phyloP scores from a whole-genome alignment of 1,140 invertebrate species.

The Periplaneta americana region DNA sequence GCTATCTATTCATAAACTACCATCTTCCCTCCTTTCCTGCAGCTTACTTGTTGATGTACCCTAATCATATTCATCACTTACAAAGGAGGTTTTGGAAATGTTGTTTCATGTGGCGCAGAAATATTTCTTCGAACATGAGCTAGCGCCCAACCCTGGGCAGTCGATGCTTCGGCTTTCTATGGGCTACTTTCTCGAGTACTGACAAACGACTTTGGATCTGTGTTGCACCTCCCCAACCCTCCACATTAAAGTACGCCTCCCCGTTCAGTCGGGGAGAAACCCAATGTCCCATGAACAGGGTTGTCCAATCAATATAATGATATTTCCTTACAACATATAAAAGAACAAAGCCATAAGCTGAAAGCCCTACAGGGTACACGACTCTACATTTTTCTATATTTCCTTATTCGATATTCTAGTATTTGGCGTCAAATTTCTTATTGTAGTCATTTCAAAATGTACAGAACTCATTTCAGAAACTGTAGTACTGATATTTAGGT shows the following conservation, averaged over 20 bases:
- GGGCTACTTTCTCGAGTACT: not conserved
- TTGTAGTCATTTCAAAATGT: no score
- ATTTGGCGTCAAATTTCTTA: no score
- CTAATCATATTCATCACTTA: no score
- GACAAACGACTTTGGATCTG: not conserved
- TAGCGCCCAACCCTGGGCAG: not conserved
- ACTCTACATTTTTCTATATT: not conserved
- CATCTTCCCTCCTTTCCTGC: no score
- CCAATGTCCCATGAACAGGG: not conserved
- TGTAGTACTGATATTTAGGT: no score
- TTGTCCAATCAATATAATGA: not conserved
- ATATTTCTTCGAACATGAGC: not conserved
- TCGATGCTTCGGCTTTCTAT: not conserved
- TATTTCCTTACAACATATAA: not conserved
- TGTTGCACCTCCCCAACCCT: not conserved
- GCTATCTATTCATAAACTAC: no score
- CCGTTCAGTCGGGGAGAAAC: not conserved
- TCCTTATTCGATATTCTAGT: no score
- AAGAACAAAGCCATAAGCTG: no score
- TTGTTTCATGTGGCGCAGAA: not conserved
- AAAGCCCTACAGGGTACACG: not conserved
- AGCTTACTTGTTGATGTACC: no score
- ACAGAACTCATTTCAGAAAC: no score
- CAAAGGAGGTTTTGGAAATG: not conserved
- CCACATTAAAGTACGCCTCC: not conserved